These are phyloP conservation scores for Lasius platythorax DNA, from an alignment of 2,888 invertebrate genomes.

Conservation along the genomic window DNA sequence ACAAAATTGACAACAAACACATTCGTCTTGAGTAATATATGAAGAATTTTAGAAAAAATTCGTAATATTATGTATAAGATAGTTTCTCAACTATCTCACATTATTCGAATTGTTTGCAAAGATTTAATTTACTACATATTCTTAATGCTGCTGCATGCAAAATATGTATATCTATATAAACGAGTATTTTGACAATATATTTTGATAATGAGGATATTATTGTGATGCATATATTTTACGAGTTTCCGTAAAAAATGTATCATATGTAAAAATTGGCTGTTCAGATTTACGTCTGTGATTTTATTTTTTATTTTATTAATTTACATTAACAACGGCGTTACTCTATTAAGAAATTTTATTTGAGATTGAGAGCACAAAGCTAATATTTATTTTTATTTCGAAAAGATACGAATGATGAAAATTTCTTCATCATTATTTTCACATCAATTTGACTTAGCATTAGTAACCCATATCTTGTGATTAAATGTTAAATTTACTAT, in stretches of 20 bases:
- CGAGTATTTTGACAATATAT: conserved; percentile 17
- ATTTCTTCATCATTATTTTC: conserved; percentile 4
- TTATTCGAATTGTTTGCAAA: background rate
- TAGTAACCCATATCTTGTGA: conserved; percentile 37
- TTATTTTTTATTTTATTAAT: conserved; percentile 23
- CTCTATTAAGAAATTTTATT: conserved; percentile 29
- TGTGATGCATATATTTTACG: background rate
- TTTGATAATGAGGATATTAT: conserved; percentile 11
- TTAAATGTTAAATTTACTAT: conserved; percentile 29
- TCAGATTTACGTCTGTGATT: conserved; percentile 34
- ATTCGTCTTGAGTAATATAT: conserved; percentile 8
- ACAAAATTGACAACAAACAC: conserved; percentile 9
- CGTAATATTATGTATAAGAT: conserved; percentile 18
- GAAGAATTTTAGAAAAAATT: conserved; percentile 17
- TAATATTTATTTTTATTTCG: conserved; percentile 32
- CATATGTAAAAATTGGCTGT: conserved; percentile 9
- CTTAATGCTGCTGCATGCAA: background rate
- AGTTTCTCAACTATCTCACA: background rate
- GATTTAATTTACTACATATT: conserved; percentile 18
- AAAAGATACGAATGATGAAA: conserved; percentile 1
- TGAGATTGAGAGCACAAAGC: conserved; percentile 14
- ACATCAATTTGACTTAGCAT: background rate
- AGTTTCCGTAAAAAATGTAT: conserved; percentile 1
- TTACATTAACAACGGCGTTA: conserved; percentile 12
- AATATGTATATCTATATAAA: background rate